Evolutionary conservation across 53 echinoderm and acorn worm genomes (phyloP).

Genomic region (Luidia sarsii): DNA sequence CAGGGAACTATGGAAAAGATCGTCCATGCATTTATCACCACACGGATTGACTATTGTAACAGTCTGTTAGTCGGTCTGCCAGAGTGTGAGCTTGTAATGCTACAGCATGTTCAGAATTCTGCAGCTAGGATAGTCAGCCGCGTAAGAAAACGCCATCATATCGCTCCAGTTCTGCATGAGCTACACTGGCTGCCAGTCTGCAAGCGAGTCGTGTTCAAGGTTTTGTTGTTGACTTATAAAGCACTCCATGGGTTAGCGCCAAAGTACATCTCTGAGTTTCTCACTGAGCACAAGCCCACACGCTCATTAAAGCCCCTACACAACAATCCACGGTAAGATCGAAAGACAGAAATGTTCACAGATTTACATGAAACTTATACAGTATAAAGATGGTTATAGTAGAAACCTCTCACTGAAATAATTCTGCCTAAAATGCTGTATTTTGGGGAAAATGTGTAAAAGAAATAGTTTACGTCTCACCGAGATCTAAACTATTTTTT

Average conservation of each 20-base stretch:
- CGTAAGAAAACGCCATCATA: not conserved
- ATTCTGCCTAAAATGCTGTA: too few species aligned
- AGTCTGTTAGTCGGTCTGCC: constrained; percentile 25
- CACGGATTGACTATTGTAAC: constrained; percentile 46
- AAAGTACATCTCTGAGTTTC: too few species aligned
- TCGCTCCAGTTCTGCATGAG: constrained; percentile 12
- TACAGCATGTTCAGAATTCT: constrained; percentile 45
- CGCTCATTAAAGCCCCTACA: not conserved
- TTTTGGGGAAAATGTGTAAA: too few species aligned
- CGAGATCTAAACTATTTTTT: too few species aligned
- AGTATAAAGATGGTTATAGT: too few species aligned
- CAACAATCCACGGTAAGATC: too few species aligned
- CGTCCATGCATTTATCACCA: constrained; percentile 45
- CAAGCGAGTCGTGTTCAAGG: constrained; percentile 1
- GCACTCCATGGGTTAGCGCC: too few species aligned
- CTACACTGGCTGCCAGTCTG: not conserved
- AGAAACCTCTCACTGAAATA: too few species aligned
- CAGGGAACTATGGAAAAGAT: not conserved
- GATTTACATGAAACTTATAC: too few species aligned
- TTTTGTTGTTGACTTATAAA: too few species aligned
- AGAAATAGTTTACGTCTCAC: too few species aligned
- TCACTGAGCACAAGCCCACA: not conserved
- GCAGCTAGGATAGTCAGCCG: constrained; percentile 20
- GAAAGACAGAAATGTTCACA: too few species aligned
- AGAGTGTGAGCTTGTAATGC: not conserved